These are phyloP conservation scores for Apodemus sylvaticus DNA, from an alignment of 2,113 vertebrate species.

Conservation along the genomic window DNA sequence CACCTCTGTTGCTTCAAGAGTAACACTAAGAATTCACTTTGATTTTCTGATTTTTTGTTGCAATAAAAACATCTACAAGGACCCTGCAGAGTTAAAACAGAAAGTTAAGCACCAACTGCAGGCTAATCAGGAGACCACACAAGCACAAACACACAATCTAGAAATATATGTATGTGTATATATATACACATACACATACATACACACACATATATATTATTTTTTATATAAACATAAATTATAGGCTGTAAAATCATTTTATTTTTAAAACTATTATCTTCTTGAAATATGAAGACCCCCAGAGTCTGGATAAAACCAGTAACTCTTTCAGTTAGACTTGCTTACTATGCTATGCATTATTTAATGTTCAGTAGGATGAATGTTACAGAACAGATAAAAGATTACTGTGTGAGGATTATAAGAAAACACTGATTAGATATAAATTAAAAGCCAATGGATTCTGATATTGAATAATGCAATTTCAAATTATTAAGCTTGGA, in stretches of 20 bases:
- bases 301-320: slow-evolving; percentile 77
- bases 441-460: slow-evolving; percentile 44
- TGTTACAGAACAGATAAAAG: slow-evolving; percentile 65
- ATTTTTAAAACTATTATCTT: slow-evolving; percentile 75
- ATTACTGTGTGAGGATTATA: slow-evolving; percentile 75
- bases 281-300: slow-evolving; percentile 69
- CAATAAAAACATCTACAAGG: slow-evolving; percentile 84
- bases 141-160: neutral
- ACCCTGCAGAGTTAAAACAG: slow-evolving; percentile 81
- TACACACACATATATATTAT: neutral
- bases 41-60: slow-evolving; percentile 86
- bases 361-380: slow-evolving; percentile 76
- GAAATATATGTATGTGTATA: too few relatives aligned
- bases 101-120: slow-evolving; percentile 77
- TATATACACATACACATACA: neutral
- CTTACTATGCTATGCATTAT: slow-evolving; percentile 74
- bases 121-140: slow-evolving; percentile 78
- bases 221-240: slow-evolving; percentile 79
- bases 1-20: slow-evolving; percentile 79
- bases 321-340: slow-evolving; percentile 78
- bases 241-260: slow-evolving; percentile 77
- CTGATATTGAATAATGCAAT: neutral
- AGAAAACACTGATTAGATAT: neutral
- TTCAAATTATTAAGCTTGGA: neutral
- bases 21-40: slow-evolving; percentile 85